Base-by-base conservation (phyloP, 2,113 vertebrate genomes). In the Atherinomorus stipes region DNA sequence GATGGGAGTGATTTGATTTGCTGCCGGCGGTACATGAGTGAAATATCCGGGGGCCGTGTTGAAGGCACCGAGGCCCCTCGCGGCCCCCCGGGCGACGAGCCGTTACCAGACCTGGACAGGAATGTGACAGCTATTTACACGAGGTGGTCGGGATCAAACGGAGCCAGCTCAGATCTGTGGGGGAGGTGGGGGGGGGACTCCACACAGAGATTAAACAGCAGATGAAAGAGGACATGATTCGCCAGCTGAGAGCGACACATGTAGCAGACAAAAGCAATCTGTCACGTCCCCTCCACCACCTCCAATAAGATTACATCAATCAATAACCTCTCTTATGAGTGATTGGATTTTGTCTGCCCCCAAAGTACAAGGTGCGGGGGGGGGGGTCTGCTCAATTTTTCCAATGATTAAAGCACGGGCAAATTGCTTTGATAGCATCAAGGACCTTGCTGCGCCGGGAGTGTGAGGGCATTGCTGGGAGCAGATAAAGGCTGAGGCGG, bases 251-350 rank as follows among this genome's bases (percentile, higher is more conserved):
- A 86, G 88, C 93, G 91, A 95, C 91, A 94, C 56, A 78, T 93
- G 90, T 93, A 88, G 81, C 88, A 90, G 92, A 93, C 93, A 95
- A 93, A 93, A 91, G 65, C 87, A 88, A 95, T 95, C 92, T 93
- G 88, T 96, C 78, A 76, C 59, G 81, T 89, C 88, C 85, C 88
- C 81, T 85, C 89, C 74, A 68, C 74, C 80, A 74, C 89, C 86
- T 89, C 93, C 90, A 95, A 93, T 93, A 91, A 95, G 95, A 95
- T 95, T 94, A 92, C 88, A 94, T 94, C 91, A 94, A 91, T 96
- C 95, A 95, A 81, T 96, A 95, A 87, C 61, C 85, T 88, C 87
- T 92, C 90, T 93, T 95, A 95, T 92, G 93, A 95, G 84, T 93
- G 90, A 94, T 92, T 94, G 92, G 94, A 94, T 89, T 95, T 88